These are phyloP conservation scores for Ditula angustiorana DNA, from an alignment of 2,888 invertebrate genomes.

Conservation along the genomic window DNA sequence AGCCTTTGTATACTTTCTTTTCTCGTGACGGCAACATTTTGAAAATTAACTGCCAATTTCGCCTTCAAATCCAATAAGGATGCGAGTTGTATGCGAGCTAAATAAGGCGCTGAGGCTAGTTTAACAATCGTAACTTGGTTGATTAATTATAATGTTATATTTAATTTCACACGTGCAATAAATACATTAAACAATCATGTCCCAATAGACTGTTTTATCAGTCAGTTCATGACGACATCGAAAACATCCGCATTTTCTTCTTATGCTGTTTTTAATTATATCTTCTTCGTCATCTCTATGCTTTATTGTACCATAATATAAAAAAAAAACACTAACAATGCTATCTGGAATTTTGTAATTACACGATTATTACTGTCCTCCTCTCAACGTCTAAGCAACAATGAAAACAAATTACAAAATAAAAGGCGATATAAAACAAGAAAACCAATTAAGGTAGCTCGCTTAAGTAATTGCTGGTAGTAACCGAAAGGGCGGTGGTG, in stretches of 20 bases:
- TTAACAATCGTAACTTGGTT: too few species aligned
- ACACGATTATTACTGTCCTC: background rate
- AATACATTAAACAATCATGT: too few species aligned
- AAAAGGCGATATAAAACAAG: constrained; percentile 28
- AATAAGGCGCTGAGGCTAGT: too few species aligned
- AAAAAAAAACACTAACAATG: background rate
- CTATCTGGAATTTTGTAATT: constrained; percentile 10
- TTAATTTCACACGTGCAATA: too few species aligned
- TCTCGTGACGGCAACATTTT: background rate
- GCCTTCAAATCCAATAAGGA: too few species aligned
- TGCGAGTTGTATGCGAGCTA: too few species aligned
- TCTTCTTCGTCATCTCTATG: background rate
- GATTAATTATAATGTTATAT: too few species aligned
- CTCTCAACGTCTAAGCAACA: background rate
- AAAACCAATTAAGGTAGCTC: constrained; percentile 29
- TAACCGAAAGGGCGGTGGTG: background rate
- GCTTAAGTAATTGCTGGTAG: constrained; percentile 32
- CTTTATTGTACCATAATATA: background rate
- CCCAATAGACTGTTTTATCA: too few species aligned
- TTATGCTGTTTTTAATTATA: too few species aligned
- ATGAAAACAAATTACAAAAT: constrained; percentile 37
- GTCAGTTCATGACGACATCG: too few species aligned
- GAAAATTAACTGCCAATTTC: background rate
- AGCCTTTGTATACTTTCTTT: background rate
- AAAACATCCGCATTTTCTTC: too few species aligned